Evolutionary conservation across 2,797 vertebrate species (phyloP), one percentile per base, ranked within the genome.

Genomic region (Phylloscopus collybita): DNA sequence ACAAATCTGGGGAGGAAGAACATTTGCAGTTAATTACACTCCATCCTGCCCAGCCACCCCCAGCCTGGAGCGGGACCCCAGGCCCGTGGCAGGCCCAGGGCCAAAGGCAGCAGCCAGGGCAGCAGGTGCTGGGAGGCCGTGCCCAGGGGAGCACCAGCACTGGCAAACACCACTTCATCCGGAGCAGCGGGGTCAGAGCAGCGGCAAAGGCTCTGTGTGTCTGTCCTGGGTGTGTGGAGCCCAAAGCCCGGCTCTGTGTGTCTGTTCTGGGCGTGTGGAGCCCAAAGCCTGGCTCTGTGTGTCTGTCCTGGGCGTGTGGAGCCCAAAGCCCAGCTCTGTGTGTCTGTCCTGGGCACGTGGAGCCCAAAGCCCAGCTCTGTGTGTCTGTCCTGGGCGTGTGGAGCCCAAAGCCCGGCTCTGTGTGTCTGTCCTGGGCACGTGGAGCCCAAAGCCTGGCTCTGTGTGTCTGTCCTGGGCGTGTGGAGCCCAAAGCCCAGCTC

Each of bases 111-210:
- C 72, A 72, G 82, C 64, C 62, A 7, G 32, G n/a, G 50, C 67
- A 80, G 86, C 6, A 9, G 42, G 38, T 70, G 80, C 82, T 51
- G 29, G 71, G 65, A 50, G 70, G 61, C 64, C 0, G 0, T 70
- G 65, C 69, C 56, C 49, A 34, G 64, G 47, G 8, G 9, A 76
- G 51, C 76, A 32, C 21, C 13, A 19, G 29, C 17, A 2, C 2
- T 36, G 70, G 79, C 66, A 82, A 67, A 42, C 62, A 29, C 29
- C 3, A 1, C 29, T 12, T 57, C 69, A 10, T 13, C 40, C 1
- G 0, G 18, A 73, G 45, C 74, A 21, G 49, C 0, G 3, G 29
- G 29, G 26, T 1, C 0, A 4, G 12, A 56, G 54, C 60, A 76
- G 3, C 76, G 40, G 60, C 64, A 76, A 49, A 34, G 34, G 34